Evolutionary conservation across 2,113 vertebrate species (phyloP), one percentile per base, ranked within the genome.

Genomic region (Ancistrus triradiatus): DNA sequence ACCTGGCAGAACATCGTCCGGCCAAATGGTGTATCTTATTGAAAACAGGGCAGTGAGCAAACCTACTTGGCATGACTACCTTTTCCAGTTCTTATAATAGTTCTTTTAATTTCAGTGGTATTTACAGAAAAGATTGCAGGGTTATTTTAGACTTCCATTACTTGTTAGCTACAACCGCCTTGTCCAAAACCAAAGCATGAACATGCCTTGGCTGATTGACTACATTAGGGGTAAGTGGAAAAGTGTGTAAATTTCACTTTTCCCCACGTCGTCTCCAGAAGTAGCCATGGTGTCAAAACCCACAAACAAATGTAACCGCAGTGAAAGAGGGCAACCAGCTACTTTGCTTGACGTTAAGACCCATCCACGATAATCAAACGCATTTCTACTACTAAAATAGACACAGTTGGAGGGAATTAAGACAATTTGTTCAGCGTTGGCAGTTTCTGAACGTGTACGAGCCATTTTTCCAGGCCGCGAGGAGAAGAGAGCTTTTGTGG

Each of bases 401-500:
- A n/a, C 4, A 14, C 24, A 3, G 27, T 40, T 43, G 24, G 37
- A 52, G 1, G 38, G 38, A 42, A 14, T 14, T n/a, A 2, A 13
- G 13, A 3, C 31, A 13, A 28, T 43, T 43, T 28, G 19, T 37
- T 48, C 3, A 4, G 18, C 21, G 44, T 17, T 33, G 40, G 25
- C 40, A 13, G 27, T 10, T 19, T 21, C 1, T 25, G 11, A n/a
- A 37, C 4, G 1, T 11, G 37, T 25, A 42, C 3, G 38, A 28
- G 40, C 8, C 38, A 13, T 19, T 27, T 28, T 63, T 42, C 31
- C 28, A 50, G 22, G 9, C 28, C 1, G 50, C 7, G 35, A 56
- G 53, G 35, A 57, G 52, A 21, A 31, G 31, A 21, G 42, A 28
- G 21, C 42, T 7, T 44, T 37, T 47, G 27, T 48, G 53, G 59